Base-by-base conservation (phyloP, 2,888 invertebrate species). In the Spilosoma lubricipeda region DNA sequence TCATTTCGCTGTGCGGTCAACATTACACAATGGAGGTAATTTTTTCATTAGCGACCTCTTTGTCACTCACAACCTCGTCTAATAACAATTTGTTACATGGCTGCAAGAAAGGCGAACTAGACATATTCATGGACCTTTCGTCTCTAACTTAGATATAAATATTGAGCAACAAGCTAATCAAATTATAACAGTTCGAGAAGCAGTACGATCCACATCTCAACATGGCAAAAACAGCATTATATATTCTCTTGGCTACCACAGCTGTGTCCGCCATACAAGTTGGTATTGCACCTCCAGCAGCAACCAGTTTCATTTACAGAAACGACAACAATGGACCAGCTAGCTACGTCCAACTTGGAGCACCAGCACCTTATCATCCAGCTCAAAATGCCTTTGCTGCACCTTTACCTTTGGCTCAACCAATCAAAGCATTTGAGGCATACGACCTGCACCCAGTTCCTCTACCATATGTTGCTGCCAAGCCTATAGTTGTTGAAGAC, bases 291-390 rank as follows among this genome's bases (percentile, higher is more conserved):
- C 94, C 94, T 30, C 94, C 96, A 0, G 95, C 96, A 0, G 96
- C 96, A 0, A 93, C 96, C 5, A 96, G 96, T 69, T 97, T 96
- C 90, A 92, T 96, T 76, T 96, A 96, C 88, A 91, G 95, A 67
- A 95, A 93, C 76, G 96, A 96, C 82, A 92, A 95, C 77, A 91
- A 92, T 45, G 95, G 95, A 0, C 96, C 96, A 0, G 94, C 93
- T 0, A 96, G 92, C 79, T 92, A 94, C 67, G 92, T 96, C 27
- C 93, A 96, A 74, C 82, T 95, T 13, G 95, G 94, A 63, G 90
- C 89, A 2, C 92, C 91, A 3, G 88, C 89, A 3, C 45, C 77
- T 2, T 93, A 93, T 80, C 88, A 92, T 71, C 92, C 91, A 76
- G 90, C 91, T 67, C 83, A 84, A 3, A 87, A 90, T 36, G 88